Percentiles rank a stretch among this genome's conserved stretches.
Evolutionary conservation across 2,888 invertebrate genomes (phyloP).

Genomic region (Drosophila melanosoma): DNA sequence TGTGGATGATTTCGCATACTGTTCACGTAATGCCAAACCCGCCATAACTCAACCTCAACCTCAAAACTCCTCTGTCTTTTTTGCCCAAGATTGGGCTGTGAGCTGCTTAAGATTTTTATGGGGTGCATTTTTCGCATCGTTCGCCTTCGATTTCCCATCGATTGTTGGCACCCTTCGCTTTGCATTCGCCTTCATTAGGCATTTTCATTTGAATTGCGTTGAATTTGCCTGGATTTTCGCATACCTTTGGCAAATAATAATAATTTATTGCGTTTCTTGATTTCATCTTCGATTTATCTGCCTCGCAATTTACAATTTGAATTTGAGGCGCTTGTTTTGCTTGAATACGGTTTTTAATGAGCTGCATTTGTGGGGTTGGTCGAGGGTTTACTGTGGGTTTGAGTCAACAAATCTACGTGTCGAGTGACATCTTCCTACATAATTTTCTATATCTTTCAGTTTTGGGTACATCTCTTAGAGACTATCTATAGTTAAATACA

Average conservation of each 20-base stretch:
- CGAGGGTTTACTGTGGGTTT: slow-evolving; percentile 64
- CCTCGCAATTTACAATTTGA: slow-evolving; percentile 68
- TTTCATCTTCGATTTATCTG: slow-evolving; percentile 40
- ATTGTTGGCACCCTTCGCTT: slow-evolving; percentile 60
- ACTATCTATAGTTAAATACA: not conserved
- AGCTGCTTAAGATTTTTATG: slow-evolving; percentile 43
- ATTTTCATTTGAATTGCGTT: slow-evolving; percentile 58
- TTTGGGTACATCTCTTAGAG: not conserved
- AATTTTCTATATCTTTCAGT: not conserved
- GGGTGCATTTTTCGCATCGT: slow-evolving; percentile 61
- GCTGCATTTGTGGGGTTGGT: slow-evolving; percentile 37
- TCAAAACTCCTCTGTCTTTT: slow-evolving; percentile 23
- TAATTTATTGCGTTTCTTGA: slow-evolving; percentile 75
- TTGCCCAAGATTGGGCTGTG: slow-evolving; percentile 61
- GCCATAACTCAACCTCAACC: slow-evolving; percentile 52
- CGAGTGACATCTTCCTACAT: not conserved
- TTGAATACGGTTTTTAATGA: slow-evolving; percentile 51
- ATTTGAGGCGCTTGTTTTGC: slow-evolving; percentile 57
- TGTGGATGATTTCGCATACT: slow-evolving; percentile 60
- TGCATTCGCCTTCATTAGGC: slow-evolving; percentile 54
- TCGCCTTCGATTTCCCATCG: slow-evolving; percentile 69
- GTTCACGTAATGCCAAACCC: slow-evolving; percentile 46
- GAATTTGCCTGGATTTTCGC: slow-evolving; percentile 56
- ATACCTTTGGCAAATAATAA: slow-evolving; percentile 62
- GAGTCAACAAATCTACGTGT: slow-evolving; percentile 7